Percentiles rank a stretch among this genome's conserved stretches.
These are phyloP conservation scores for Hemicordylus capensis DNA, from an alignment of 2,113 vertebrate genomes.

Conservation along the genomic window DNA sequence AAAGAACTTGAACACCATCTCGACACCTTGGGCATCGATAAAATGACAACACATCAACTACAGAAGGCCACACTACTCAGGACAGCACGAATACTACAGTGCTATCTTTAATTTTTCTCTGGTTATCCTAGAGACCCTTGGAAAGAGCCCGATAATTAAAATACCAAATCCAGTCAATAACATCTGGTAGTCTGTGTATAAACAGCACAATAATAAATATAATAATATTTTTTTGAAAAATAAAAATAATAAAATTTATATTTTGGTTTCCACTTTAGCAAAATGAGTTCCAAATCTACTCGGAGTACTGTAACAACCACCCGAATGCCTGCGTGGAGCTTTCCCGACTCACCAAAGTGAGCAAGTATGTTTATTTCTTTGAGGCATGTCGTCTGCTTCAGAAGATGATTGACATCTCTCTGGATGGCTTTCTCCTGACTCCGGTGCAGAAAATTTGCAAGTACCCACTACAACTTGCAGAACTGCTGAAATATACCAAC, in stretches of 20 bases:
- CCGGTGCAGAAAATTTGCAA: conserved; percentile 99
- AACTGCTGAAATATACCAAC: conserved; percentile 95
- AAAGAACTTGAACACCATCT: too few relatives aligned
- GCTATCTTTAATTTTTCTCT: too few relatives aligned
- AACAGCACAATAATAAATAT: background rate
- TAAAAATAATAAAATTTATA: background rate
- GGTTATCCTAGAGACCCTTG: too few relatives aligned
- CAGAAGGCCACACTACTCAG: too few relatives aligned
- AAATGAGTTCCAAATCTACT: conserved; percentile 98
- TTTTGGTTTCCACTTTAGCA: conserved; percentile 76
- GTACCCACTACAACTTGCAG: conserved; percentile 92
- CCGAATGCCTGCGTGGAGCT: conserved; percentile 93
- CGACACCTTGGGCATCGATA: too few relatives aligned
- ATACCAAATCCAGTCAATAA: too few relatives aligned
- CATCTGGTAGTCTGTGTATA: too few relatives aligned
- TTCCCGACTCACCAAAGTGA: conserved; percentile 89
- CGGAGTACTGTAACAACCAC: conserved; percentile 98
- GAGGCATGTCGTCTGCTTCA: conserved; percentile 95
- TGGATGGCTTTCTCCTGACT: conserved; percentile 94
- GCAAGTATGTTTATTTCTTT: conserved; percentile 96
- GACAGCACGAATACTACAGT: too few relatives aligned
- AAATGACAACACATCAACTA: too few relatives aligned
- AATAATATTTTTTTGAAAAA: too few relatives aligned
- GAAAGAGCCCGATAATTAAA: too few relatives aligned
- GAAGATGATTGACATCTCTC: conserved; percentile 95